Evolutionary conservation across 2,113 vertebrate species (phyloP).

Genomic region (Tricholaema leucomelas): DNA sequence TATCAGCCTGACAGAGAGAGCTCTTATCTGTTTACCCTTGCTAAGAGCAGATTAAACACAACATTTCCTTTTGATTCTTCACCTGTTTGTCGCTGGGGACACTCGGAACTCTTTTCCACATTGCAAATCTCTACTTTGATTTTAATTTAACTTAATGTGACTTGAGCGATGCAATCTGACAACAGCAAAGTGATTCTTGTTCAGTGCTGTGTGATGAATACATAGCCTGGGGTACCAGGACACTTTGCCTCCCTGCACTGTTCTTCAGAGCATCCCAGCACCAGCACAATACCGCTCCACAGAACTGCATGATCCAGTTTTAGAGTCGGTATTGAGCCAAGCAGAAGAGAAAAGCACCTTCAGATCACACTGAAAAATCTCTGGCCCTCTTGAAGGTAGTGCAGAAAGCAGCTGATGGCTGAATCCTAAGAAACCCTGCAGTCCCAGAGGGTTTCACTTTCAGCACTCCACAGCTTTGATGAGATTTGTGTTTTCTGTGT

Average conservation of each 20-base stretch:
- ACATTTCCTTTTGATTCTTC: background rate
- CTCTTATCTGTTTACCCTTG: background rate
- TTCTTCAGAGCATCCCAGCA: background rate
- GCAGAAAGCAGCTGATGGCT: background rate
- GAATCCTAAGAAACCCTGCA: background rate
- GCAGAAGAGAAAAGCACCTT: background rate
- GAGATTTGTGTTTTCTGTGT: background rate
- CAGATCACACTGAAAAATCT: background rate
- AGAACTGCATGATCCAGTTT: background rate
- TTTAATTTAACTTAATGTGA: background rate
- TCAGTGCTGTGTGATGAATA: background rate
- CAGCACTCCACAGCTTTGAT: background rate
- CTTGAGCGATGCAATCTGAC: background rate
- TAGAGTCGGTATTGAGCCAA: background rate
- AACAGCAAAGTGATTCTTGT: background rate
- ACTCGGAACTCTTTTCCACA: background rate
- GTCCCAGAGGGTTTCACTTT: background rate
- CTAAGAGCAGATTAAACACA: background rate
- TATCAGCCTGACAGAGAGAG: background rate
- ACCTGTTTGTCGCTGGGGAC: background rate
- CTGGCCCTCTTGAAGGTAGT: background rate
- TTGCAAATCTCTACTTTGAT: accelerated
- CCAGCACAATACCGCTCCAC: background rate
- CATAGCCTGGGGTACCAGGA: accelerated
- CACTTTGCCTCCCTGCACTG: background rate